These are phyloP conservation scores for Peromyscus leucopus DNA, from an alignment of 2,113 vertebrate species.

Conservation along the genomic window DNA sequence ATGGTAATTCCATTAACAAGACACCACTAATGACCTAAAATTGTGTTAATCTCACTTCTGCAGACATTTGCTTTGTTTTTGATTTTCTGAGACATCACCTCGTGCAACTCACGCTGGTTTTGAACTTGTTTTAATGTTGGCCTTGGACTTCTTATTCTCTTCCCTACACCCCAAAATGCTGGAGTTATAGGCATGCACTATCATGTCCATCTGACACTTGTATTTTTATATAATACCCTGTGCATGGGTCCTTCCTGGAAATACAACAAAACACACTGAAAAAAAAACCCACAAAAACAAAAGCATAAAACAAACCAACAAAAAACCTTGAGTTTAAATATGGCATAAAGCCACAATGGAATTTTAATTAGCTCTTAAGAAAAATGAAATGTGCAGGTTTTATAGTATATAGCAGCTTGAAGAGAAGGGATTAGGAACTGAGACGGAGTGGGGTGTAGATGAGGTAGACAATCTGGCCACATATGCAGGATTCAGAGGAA, in stretches of 20 bases:
- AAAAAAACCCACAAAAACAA: too few species aligned
- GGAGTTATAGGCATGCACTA: background rate
- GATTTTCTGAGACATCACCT: background rate
- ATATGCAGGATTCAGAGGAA: background rate
- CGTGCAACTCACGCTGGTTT: background rate
- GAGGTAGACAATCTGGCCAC: background rate
- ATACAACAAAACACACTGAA: background rate
- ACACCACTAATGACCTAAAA: background rate
- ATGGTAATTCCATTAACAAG: background rate
- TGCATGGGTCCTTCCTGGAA: background rate
- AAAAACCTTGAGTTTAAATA: background rate
- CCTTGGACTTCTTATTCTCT: background rate
- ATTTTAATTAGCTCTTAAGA: background rate
- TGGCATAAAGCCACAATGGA: background rate
- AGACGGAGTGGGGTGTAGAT: background rate
- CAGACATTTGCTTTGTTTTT: background rate
- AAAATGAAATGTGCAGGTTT: background rate
- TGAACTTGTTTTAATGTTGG: background rate
- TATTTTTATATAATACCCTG: background rate
- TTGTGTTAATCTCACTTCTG: background rate
- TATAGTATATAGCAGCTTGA: background rate
- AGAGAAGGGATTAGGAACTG: background rate
- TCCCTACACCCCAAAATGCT: background rate
- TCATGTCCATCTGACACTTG: background rate
- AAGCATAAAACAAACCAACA: background rate